Conservation (phyloP, 2,888 invertebrate species). For the Yponomeuta sedellus region DNA sequence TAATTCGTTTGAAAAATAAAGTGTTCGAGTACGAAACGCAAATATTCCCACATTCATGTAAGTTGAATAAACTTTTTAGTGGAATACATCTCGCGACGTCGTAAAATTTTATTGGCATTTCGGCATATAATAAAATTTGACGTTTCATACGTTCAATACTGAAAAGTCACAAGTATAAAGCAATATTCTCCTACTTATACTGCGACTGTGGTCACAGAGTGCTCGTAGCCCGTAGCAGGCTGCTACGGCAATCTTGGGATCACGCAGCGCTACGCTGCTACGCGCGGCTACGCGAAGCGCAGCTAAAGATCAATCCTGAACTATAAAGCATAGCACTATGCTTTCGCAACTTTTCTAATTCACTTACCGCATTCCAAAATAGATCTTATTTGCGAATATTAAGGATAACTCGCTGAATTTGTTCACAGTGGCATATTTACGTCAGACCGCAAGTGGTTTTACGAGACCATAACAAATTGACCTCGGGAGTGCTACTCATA, state of each 20-base stretch:
- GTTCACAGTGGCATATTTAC: background rate
- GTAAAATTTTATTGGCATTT: background rate
- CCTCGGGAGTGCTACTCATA: conserved; percentile 41
- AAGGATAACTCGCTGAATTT: background rate
- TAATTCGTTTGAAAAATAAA: conserved; percentile 21
- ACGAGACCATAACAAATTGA: conserved; percentile 34
- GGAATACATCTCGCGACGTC: background rate
- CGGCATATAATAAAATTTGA: background rate
- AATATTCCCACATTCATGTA: background rate
- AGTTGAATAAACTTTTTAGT: background rate
- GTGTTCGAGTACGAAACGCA: background rate
- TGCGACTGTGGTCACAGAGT: background rate
- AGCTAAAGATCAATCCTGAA: conserved; percentile 40
- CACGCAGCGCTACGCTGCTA: conserved; percentile 14
- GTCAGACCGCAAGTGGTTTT: background rate
- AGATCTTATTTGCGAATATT: background rate
- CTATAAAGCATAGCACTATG: conserved; percentile 33
- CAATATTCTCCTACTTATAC: background rate
- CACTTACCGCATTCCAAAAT: background rate
- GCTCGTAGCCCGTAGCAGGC: conserved; percentile 33
- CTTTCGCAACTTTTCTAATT: background rate
- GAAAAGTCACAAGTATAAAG: background rate
- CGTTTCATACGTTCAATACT: background rate
- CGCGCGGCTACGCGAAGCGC: conserved; percentile 9
- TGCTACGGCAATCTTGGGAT: conserved; percentile 32